Conservation (phyloP, 1,140 invertebrate genomes). For the Magallana angulata region DNA sequence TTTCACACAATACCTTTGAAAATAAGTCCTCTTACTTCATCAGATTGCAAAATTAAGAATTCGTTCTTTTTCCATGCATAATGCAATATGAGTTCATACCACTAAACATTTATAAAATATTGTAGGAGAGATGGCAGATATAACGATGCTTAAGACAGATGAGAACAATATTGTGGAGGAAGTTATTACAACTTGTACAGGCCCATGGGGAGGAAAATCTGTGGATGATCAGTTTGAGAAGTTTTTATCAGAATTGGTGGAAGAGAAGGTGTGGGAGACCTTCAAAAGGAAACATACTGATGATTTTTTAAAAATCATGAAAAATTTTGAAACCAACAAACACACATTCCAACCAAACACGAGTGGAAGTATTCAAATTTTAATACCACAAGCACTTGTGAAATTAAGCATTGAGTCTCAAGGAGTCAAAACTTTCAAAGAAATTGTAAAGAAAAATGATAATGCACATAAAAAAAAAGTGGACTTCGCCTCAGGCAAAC, state of each 20-base stretch:
- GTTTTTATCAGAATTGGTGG: constrained; percentile 49
- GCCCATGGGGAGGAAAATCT: constrained; percentile 60
- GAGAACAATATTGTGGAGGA: no score
- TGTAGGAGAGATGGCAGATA: no score
- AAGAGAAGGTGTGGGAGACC: constrained; percentile 20
- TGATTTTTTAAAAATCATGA: constrained; percentile 54
- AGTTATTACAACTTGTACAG: no score
- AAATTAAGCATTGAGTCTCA: neutral
- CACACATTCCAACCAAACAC: constrained; percentile 41
- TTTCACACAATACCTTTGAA: no score
- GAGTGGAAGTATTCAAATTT: constrained; percentile 37
- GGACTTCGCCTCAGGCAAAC: no score
- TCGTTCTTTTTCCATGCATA: no score
- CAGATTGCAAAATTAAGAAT: no score
- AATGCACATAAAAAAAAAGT: constrained; percentile 36
- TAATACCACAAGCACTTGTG: constrained; percentile 17
- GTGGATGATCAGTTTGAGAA: constrained; percentile 56
- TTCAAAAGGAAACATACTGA: constrained; percentile 50
- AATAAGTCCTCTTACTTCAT: no score
- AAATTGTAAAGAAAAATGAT: constrained; percentile 13
- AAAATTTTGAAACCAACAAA: constrained; percentile 57
- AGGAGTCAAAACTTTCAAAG: neutral
- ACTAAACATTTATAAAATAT: no score
- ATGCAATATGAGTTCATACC: no score
- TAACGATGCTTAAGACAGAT: no score